Conservation (phyloP, 2,888 invertebrate species). For the Eupithecia insigniata region DNA sequence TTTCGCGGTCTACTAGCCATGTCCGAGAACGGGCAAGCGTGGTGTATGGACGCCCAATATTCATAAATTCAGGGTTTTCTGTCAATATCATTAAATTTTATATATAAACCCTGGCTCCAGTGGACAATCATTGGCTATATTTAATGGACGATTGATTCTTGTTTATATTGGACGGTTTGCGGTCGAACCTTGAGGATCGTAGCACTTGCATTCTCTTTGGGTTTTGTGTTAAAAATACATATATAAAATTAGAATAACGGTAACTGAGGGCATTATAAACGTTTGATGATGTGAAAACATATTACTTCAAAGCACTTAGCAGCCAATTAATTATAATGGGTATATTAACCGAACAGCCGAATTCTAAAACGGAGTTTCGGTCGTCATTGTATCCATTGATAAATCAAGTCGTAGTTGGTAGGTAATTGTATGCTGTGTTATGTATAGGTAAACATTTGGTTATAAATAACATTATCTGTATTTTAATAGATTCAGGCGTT, state of each 20-base stretch:
- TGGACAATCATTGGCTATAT: slow-evolving; percentile 26
- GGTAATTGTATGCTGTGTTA: background rate
- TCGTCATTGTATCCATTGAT: background rate
- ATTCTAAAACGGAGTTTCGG: background rate
- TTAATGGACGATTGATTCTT: slow-evolving; percentile 29
- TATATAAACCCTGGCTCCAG: slow-evolving; percentile 25
- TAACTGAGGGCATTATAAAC: background rate
- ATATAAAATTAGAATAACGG: background rate
- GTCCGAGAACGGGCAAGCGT: slow-evolving; percentile 50
- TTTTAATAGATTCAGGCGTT: too few species aligned
- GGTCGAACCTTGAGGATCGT: background rate
- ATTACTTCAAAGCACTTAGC: background rate
- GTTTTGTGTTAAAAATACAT: too few species aligned
- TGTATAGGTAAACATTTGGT: too few species aligned
- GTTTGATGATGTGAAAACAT: background rate
- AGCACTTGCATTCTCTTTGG: background rate
- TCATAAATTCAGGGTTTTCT: slow-evolving; percentile 54
- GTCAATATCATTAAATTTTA: slow-evolving; percentile 45
- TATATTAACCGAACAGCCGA: background rate
- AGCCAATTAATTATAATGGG: background rate
- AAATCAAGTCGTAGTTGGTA: background rate
- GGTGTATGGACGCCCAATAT: slow-evolving; percentile 53
- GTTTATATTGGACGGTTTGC: slow-evolving; percentile 17
- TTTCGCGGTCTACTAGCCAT: slow-evolving; percentile 55
- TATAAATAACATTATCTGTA: too few species aligned